Conservation (phyloP, 2,888 invertebrate genomes). For the Acrocyrtus sp. region DNA sequence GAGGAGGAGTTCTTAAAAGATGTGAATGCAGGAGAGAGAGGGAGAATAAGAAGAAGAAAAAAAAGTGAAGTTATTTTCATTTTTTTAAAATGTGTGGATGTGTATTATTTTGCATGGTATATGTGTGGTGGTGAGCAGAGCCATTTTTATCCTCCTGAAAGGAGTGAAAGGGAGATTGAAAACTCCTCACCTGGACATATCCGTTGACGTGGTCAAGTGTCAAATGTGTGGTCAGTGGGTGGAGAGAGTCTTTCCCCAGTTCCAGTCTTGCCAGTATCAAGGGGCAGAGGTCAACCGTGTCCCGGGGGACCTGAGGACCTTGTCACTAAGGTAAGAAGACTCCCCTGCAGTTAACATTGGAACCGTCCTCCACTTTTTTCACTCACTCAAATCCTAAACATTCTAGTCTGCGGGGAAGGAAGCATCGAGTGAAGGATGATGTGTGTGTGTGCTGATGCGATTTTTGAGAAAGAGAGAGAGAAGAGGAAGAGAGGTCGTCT, state of each 20-base stretch:
- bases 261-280: slow-evolving; percentile 29
- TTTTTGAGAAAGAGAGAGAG: no score
- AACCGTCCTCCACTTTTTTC: slow-evolving; percentile 48
- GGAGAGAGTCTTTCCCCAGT: slow-evolving; percentile 36
- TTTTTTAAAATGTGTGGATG: no score
- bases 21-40: background rate
- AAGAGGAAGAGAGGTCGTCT: no score
- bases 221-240: slow-evolving; percentile 50
- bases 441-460: background rate
- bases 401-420: slow-evolving; percentile 52
- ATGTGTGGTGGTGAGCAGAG: slow-evolving; percentile 38
- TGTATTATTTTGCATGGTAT: no score
- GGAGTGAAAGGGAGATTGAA: slow-evolving; percentile 59
- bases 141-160: slow-evolving; percentile 53
- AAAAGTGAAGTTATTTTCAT: background rate
- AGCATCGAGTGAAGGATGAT: slow-evolving; percentile 49
- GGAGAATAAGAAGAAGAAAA: background rate
- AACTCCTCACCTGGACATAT: slow-evolving; percentile 34
- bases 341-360: slow-evolving; percentile 46
- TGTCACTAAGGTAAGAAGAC: slow-evolving; percentile 53
- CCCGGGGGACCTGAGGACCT: slow-evolving; percentile 41
- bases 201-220: slow-evolving; percentile 46
- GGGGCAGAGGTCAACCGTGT: slow-evolving; percentile 49
- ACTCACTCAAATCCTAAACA: slow-evolving; percentile 15
- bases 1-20: slow-evolving; percentile 4